Base-by-base conservation (phyloP, 1,140 invertebrate species). In the Drosophila sulfurigaster region DNA sequence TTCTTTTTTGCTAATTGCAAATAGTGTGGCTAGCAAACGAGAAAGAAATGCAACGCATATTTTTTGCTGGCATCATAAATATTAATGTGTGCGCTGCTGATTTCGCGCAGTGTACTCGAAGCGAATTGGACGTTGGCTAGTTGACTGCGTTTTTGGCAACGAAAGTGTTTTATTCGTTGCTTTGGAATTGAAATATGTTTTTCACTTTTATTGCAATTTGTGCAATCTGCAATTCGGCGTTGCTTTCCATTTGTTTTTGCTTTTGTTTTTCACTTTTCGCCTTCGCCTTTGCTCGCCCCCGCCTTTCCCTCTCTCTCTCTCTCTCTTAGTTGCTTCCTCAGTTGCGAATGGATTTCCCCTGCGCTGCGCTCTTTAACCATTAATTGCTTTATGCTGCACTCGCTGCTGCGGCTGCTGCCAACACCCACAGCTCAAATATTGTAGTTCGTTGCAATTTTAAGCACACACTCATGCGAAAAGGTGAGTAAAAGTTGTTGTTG, bases 401-500 rank as follows among this genome's bases (percentile, higher is more conserved):
- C 20, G 41, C 20, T 25, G 20, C 49, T 30, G 11, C 49, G 5
- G 20, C 74, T 54, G 32, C 32, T 11, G 30, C 20, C 58, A 4
- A 20, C 58, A 25, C 25, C 58, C 46, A 51, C 30, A 45, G 30
- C 30, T 20, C 13, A 16, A 43, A 64, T 30, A n/a, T n/a, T n/a
- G n/a, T n/a, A 54, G 20, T 46, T 20, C 16, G 25, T 16, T 77
- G 64, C 73, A 67, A 54, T 54, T 66, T 78, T 32, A n/a, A 43
- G 76, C 62, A 79, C 68, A 66, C 52, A 65, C 70, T 75, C 66
- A 59, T 49, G 82, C 82, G 63, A 46, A 58, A 35, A 75, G 48
- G 43, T 71, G 41, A 86, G 83, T 80, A 88, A 88, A 82, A 87
- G 82, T 82, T 74, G 74, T 56, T 77, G 82, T 72, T 28, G 48